phyloP scores from a whole-genome alignment of 2,113 vertebrate genomes.

The Labeo rohita region DNA sequence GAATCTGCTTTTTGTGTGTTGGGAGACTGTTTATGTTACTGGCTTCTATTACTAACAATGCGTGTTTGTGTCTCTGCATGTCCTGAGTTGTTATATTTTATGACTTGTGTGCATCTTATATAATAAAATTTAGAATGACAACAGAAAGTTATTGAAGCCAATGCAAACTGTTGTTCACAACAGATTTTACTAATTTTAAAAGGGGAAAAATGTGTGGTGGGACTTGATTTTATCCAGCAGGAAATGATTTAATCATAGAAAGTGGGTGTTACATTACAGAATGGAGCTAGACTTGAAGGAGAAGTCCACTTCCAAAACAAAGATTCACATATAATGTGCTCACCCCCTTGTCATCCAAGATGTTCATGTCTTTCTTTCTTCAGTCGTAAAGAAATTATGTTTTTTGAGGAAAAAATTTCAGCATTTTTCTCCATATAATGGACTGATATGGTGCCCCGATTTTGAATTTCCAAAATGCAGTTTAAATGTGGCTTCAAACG shows the following conservation, averaged over 20 bases:
- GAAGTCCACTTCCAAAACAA: too few species aligned
- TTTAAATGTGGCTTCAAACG: too few species aligned
- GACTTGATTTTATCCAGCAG: neutral
- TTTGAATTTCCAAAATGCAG: too few species aligned
- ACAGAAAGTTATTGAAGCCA: neutral
- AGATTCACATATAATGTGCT: too few species aligned
- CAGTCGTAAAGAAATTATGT: too few species aligned
- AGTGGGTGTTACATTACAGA: neutral
- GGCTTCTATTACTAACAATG: neutral
- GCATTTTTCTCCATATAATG: too few species aligned
- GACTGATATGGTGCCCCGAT: too few species aligned
- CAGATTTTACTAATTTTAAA: neutral
- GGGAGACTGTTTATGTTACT: neutral
- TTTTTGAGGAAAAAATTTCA: too few species aligned
- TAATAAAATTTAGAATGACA: neutral
- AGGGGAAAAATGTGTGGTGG: neutral
- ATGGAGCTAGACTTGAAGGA: neutral
- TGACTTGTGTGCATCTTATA: neutral
- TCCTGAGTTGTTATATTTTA: neutral
- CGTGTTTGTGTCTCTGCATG: slow-evolving; percentile 30
- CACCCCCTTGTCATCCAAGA: too few species aligned
- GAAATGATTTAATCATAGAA: neutral
- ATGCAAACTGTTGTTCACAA: neutral
- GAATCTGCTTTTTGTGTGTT: neutral
- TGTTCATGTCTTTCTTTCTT: too few species aligned